Evolutionary conservation across 2,797 vertebrate genomes (phyloP).

Genomic region (Sebastes jordani): DNA sequence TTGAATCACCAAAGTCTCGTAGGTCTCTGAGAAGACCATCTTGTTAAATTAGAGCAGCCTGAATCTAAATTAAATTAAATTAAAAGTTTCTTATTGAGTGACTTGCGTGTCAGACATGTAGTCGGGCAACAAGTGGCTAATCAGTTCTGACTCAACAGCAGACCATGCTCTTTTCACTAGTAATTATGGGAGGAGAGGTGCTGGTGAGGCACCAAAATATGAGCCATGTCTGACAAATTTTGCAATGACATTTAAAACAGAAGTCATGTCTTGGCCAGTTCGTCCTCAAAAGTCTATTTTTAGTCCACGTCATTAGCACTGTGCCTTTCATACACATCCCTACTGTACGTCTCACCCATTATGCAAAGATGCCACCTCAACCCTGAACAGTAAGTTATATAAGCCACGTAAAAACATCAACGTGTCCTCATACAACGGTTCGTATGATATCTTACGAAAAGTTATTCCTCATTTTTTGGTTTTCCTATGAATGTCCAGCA

Average conservation of each 20-base stretch:
- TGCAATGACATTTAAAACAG: constrained; percentile 28
- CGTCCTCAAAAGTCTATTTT: not conserved
- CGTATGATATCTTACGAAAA: not conserved
- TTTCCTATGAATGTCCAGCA: not conserved
- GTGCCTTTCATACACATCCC: not conserved
- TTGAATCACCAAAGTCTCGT: not conserved
- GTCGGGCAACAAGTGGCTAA: constrained; percentile 37
- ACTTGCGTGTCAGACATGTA: constrained; percentile 18
- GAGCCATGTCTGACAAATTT: constrained; percentile 16
- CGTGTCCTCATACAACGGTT: not conserved
- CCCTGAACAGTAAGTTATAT: not conserved
- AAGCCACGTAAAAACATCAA: not conserved
- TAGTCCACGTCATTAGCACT: not conserved
- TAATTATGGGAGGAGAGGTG: constrained; percentile 23
- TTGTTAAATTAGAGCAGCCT: not conserved
- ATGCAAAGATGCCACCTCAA: not conserved
- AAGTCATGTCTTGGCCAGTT: not conserved
- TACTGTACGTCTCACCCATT: constrained; percentile 3
- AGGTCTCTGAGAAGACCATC: not conserved
- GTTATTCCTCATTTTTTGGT: not conserved
- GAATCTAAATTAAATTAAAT: constrained; percentile 19
- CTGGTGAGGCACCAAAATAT: not conserved
- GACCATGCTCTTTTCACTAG: constrained; percentile 34
- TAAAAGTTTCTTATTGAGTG: constrained; percentile 31
- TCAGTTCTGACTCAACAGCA: constrained; percentile 26